Evolutionary conservation across 2,797 vertebrate species (phyloP).

Genomic region (Alca torda): DNA sequence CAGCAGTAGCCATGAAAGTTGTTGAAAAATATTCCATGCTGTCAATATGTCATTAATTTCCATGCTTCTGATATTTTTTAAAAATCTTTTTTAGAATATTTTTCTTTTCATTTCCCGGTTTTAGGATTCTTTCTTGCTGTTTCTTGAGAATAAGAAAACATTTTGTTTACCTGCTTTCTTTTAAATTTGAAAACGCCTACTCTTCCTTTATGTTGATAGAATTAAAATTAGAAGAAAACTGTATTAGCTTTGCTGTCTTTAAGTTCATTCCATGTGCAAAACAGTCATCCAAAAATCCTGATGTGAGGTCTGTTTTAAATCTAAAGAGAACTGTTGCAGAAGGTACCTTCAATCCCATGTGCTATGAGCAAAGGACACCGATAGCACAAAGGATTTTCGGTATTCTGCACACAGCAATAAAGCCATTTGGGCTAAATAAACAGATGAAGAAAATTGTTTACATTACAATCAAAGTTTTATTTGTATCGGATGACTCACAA

Average conservation of each 20-base stretch:
- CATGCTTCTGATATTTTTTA: neutral
- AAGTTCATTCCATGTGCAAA: neutral
- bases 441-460: neutral
- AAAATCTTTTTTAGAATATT: neutral
- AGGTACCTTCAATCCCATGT: neutral
- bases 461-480: neutral
- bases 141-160: neutral
- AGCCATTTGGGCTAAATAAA: constrained; percentile 1
- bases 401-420: neutral
- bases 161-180: neutral
- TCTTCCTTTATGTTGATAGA: neutral
- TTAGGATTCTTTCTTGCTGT: neutral
- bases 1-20: neutral
- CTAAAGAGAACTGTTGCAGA: neutral
- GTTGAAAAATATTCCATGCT: neutral
- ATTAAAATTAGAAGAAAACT: neutral
- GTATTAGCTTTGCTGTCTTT: neutral
- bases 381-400: neutral
- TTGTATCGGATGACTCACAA: neutral
- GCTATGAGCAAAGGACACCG: neutral
- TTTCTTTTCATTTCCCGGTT: neutral
- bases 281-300: neutral
- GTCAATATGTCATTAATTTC: neutral
- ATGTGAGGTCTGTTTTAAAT: neutral
- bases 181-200: neutral